A percentile compares a stretch with the other conserved stretches of the same genome.
These are phyloP conservation scores for Ornithoptera priamus DNA, from an alignment of 2,888 invertebrate genomes.

Conservation along the genomic window DNA sequence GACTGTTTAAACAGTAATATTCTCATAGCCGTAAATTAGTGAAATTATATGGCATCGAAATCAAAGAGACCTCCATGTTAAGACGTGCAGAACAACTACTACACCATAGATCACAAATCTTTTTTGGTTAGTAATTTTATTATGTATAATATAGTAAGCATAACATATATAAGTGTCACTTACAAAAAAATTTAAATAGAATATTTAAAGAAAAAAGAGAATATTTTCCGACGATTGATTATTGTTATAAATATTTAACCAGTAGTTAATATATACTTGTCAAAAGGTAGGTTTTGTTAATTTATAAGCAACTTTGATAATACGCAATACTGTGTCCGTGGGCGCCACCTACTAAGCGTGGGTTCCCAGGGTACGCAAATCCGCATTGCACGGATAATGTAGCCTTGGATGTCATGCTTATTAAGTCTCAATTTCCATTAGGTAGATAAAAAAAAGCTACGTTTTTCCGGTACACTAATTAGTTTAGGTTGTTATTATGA, in stretches of 20 bases:
- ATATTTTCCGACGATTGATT: too few species aligned
- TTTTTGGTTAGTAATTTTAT: background rate
- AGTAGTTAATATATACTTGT: too few species aligned
- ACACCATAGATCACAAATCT: background rate
- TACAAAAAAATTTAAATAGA: background rate
- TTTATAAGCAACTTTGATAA: conserved; percentile 30
- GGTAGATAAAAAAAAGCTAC: conserved; percentile 7
- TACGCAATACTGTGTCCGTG: conserved; percentile 41
- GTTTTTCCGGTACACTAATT: conserved; percentile 16
- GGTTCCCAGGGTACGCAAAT: conserved; percentile 59
- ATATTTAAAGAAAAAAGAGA: too few species aligned
- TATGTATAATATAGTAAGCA: background rate
- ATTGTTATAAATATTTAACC: too few species aligned
- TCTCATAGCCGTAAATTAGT: too few species aligned
- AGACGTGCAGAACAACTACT: too few species aligned
- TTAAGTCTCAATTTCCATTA: conserved; percentile 35
- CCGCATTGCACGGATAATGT: conserved; percentile 62
- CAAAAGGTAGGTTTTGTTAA: background rate
- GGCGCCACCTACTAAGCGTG: conserved; percentile 49
- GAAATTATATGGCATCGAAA: background rate
- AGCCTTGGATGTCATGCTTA: conserved; percentile 53
- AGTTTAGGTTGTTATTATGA: background rate
- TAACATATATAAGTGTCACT: too few species aligned
- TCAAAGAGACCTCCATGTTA: background rate
- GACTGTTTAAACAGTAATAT: too few species aligned